Percentiles rank a stretch among this genome's conserved stretches.
phyloP scores from a whole-genome alignment of 23 tunicate species.

The Trididemnum clinides region DNA sequence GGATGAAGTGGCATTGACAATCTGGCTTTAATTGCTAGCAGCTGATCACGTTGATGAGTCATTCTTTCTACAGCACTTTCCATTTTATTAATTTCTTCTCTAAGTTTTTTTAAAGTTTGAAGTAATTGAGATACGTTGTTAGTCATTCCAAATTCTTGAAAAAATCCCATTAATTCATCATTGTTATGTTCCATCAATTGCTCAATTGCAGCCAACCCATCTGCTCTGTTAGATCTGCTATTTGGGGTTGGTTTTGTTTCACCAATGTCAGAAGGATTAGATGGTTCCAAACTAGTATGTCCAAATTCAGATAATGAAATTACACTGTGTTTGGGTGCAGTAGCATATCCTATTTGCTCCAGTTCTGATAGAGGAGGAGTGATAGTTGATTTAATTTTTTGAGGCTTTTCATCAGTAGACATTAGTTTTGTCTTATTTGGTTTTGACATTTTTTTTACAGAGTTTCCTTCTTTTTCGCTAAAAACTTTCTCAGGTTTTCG shows the following conservation, averaged over 20 bases:
- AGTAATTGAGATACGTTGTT: constrained; percentile 56
- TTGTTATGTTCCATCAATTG: constrained; percentile 51
- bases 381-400: neutral
- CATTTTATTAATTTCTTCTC: constrained; percentile 56
- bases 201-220: constrained; percentile 76
- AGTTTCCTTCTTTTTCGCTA: neutral
- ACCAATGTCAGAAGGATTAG: constrained; percentile 52
- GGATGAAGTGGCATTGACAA: constrained; percentile 43
- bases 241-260: constrained; percentile 32
- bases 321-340: constrained; percentile 66
- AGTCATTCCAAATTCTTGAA: constrained; percentile 66
- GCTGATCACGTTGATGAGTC: constrained; percentile 60
- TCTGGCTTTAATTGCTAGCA: constrained; percentile 59
- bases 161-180: constrained; percentile 51
- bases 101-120: constrained; percentile 35
- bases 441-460: neutral
- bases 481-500: neutral
- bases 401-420: neutral
- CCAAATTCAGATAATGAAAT: constrained; percentile 47
- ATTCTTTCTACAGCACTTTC: constrained; percentile 54
- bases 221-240: neutral
- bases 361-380: neutral
- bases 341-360: constrained; percentile 36
- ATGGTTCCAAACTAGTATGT: constrained; percentile 39
- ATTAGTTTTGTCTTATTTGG: neutral